phyloP scores from a whole-genome alignment of 2,888 invertebrate species.

The Eremobia ochroleuca region DNA sequence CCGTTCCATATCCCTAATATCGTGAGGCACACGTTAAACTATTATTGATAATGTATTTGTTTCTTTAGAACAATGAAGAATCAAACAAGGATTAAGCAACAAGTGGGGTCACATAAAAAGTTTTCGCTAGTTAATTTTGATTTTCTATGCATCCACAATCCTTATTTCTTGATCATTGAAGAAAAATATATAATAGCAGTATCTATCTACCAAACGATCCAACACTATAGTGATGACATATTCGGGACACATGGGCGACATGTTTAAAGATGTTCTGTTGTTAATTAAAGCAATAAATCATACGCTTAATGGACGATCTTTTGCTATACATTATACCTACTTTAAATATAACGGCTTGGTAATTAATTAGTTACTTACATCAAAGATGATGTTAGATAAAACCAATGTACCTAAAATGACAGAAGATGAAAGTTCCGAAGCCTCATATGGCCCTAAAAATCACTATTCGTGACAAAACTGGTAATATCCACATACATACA shows the following conservation, averaged over 20 bases:
- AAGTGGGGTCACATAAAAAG: background rate
- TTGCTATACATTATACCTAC: slow-evolving; percentile 7
- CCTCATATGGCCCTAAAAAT: slow-evolving; percentile 56
- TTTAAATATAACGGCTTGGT: slow-evolving; percentile 12
- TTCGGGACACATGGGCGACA: slow-evolving; percentile 52
- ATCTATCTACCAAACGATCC: slow-evolving; percentile 22
- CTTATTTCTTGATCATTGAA: background rate
- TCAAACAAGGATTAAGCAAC: background rate
- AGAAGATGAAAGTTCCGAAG: slow-evolving; percentile 28
- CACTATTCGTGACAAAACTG: slow-evolving; percentile 67
- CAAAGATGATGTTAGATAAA: background rate
- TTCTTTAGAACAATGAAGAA: background rate
- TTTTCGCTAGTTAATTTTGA: background rate
- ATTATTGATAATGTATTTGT: background rate
- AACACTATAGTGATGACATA: slow-evolving; percentile 30
- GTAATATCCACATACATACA: slow-evolving; percentile 67
- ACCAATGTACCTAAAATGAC: slow-evolving; percentile 12
- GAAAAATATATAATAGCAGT: background rate
- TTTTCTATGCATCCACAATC: background rate
- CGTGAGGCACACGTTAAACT: background rate
- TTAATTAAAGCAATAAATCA: slow-evolving; percentile 52
- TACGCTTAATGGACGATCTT: slow-evolving; percentile 35
- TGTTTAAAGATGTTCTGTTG: slow-evolving; percentile 39
- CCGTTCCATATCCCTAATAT: background rate
- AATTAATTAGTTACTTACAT: background rate